Base-by-base conservation (phyloP, 2,888 invertebrate genomes). In the Criorhina ranunculi region DNA sequence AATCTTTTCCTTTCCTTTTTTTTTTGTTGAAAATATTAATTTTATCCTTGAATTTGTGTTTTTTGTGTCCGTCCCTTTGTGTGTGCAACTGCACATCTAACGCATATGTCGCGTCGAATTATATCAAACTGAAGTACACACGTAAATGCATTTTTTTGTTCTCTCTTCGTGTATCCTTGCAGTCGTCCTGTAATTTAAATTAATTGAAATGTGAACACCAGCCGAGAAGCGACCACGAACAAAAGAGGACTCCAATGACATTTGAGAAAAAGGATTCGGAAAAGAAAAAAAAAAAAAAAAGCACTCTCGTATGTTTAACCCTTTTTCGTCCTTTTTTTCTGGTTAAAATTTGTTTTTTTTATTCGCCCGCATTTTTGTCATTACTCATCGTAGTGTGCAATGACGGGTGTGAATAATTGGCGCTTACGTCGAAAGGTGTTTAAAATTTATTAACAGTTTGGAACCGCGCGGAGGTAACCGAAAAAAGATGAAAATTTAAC, bases 51-150 rank as follows among this genome's bases (percentile, higher is more conserved):
- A 83, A 75, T 69, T 75, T 73, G 83, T 83, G 82, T 78, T 81
- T 49, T 66, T 77, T 49, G 17, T 49, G 46, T 70, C 55, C 62
- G 57, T 77, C 72, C 66, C 66, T 82, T 55, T 46, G 51, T 29
- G 29, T 15, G 11, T 42, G 44, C 72, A 57, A 75, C 35, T 83
- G 83, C 73, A 85, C 69, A 55, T 80, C 80, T 76, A 85, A 70
- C 75, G 80, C 85, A 85, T 85, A 85, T 85, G 85, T 85, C 85
- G 85, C 85, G 80, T 76, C 69, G 80, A 75, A 75, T 80, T 70
- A 85, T 70, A 85, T 85, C 80, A 80, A 76, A 70, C 55, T 80
- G 70, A 76, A 79, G 85, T 83, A 75, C 79, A 64, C 80, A 85
- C 66, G 59, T 73, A 46, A 70, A 85, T 85, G 85, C 80, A 80